These are phyloP conservation scores for Hirtodrosophila trivittata DNA, from an alignment of 2,888 invertebrate genomes.

Conservation along the genomic window DNA sequence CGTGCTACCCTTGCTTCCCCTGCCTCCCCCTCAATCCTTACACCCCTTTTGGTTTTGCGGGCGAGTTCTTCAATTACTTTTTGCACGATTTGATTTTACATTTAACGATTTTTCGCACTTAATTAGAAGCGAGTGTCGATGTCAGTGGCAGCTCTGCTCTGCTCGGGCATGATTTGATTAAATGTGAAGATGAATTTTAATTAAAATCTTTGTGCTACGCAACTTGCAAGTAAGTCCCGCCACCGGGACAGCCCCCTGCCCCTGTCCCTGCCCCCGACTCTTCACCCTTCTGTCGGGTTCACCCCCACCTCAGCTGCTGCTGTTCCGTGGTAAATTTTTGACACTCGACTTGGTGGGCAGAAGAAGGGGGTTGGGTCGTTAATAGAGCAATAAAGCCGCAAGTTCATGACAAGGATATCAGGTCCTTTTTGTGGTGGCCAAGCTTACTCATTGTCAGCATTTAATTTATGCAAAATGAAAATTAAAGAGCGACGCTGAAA, in stretches of 20 bases:
- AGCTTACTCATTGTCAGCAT: slow-evolving; percentile 64
- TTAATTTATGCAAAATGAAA: slow-evolving; percentile 80
- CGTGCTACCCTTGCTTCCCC: neutral
- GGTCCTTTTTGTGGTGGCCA: slow-evolving; percentile 30
- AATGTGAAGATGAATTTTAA: slow-evolving; percentile 84
- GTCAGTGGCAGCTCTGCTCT: slow-evolving; percentile 63
- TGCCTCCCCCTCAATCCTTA: neutral
- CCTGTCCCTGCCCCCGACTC: neutral
- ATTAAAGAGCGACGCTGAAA: slow-evolving; percentile 61
- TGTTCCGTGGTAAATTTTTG: slow-evolving; percentile 41
- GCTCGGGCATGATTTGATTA: slow-evolving; percentile 82
- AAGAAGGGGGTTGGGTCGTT: slow-evolving; percentile 25
- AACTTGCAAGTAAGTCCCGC: slow-evolving; percentile 24
- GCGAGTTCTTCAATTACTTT: slow-evolving; percentile 75
- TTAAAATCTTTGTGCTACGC: slow-evolving; percentile 79
- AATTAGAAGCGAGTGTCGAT: slow-evolving; percentile 82
- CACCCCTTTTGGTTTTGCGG: slow-evolving; percentile 24
- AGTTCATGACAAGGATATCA: slow-evolving; percentile 58
- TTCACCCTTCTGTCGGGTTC: neutral
- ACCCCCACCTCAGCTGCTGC: slow-evolving; percentile 16
- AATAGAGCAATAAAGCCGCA: slow-evolving; percentile 79
- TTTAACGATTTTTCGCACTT: slow-evolving; percentile 84
- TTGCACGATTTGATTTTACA: slow-evolving; percentile 83
- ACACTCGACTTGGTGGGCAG: slow-evolving; percentile 40
- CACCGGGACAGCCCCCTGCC: neutral